phyloP scores from a whole-genome alignment of 2,888 invertebrate species.

The Metopia argyrocephala region DNA sequence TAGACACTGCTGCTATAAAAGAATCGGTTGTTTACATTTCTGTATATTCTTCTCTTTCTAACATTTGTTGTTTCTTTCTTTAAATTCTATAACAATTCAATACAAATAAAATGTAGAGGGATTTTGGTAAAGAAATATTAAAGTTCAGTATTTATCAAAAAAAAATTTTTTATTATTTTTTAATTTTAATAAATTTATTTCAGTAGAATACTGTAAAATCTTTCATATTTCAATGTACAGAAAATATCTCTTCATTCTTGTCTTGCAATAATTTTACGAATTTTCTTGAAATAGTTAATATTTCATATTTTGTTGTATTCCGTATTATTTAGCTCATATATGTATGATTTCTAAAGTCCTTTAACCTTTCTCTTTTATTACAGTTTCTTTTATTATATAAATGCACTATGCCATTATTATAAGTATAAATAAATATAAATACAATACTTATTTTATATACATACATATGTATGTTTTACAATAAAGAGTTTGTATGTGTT shows the following conservation, averaged over 20 bases:
- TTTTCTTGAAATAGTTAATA: not conserved
- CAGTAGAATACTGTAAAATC: not conserved
- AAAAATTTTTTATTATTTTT: no score
- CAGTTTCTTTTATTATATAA: constrained; percentile 33
- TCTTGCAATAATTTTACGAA: not conserved
- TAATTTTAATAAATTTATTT: not conserved
- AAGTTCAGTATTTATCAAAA: no score
- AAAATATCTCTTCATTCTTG: not conserved
- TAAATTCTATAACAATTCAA: no score
- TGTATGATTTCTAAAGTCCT: constrained; percentile 30
- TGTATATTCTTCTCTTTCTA: no score
- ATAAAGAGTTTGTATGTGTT: not conserved
- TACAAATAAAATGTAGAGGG: no score
- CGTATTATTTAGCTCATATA: constrained; percentile 25
- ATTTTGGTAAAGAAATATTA: no score
- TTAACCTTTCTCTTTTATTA: constrained; percentile 25
- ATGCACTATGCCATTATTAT: constrained; percentile 39
- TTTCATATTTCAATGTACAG: not conserved
- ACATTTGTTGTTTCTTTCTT: no score
- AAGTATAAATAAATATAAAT: constrained; percentile 52
- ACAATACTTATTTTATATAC: constrained; percentile 10
- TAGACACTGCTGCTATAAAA: no score
- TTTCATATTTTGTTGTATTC: not conserved
- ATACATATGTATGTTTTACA: not conserved
- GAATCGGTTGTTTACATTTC: no score